Base-by-base conservation (phyloP, 2,888 invertebrate species). In the Thera britannica region DNA sequence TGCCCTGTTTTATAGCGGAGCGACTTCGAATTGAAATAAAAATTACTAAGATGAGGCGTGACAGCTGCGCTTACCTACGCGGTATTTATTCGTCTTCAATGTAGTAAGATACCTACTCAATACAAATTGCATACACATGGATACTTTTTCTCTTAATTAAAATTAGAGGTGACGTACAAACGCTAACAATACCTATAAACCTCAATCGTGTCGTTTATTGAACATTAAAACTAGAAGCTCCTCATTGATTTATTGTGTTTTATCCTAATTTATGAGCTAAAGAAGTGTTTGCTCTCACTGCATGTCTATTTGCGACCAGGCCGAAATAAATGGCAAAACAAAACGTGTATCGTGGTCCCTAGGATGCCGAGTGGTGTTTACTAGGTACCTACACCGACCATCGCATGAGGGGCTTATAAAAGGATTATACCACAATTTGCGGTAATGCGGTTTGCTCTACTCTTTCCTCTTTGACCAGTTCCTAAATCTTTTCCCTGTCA, bases 261-360 rank as follows among this genome's bases (percentile, higher is more conserved):
- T 86, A 77, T 76, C 75, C 79, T 83, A 82, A 84, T 88, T 86
- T 86, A 87, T 82, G 81, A 69, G 79, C 77, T 82, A 83, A 85
- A 87, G 82, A 86, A 84, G 79, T 85, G 83, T 85, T 84, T 80
- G 82, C 79, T 75, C 80, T 75, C 81, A 79, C 80, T 77, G 75
- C 75, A 82, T 83, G 78, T 89, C 86, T 90, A 88, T 90, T 91
- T 90, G 82, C 77, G 83, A 85, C 80, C 79, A 82, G 75, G 85
- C 85, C 83, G 78, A 89, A 89, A 89, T 89, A 89, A 87, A 87
- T 83, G 79, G 83, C 83, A 83, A 87, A 88, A 87, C 82, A 83
- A 81, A 86, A 85, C 84, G 83, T 83, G 82, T 85, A 85, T 88
- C 86, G 23, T 86, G 85, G 86, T 81, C 81, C 80, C 81, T 82